phyloP scores from a whole-genome alignment of 37 sponge, comb jelly and placozoan genomes.

The Eunapius fragilis region DNA sequence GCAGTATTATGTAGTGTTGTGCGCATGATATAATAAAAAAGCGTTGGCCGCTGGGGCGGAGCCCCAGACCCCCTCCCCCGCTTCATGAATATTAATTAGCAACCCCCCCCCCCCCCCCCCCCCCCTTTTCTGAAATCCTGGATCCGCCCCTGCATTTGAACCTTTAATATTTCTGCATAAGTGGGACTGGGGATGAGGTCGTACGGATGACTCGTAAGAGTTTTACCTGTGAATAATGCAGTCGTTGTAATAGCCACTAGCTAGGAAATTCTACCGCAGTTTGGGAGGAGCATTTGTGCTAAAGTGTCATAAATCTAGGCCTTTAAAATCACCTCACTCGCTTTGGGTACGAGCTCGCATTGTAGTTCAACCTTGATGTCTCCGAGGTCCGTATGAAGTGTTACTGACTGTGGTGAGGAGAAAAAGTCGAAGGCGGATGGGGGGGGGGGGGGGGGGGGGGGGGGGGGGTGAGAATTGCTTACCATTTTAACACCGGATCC shows the following conservation, averaged over 20 bases:
- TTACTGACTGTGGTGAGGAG: conserved; percentile 83
- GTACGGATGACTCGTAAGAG: neutral
- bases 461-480: neutral
- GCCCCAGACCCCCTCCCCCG: no score
- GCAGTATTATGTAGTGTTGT: no score
- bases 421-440: neutral
- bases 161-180: conserved; percentile 81
- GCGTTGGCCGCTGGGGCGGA: no score
- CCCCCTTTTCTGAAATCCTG: no score
- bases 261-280: conserved; percentile 90
- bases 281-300: neutral
- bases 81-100: no score
- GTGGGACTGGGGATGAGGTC: no score
- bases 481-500: no score
- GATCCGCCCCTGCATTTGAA: no score
- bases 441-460: no score
- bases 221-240: conserved; percentile 86
- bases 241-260: conserved; percentile 97
- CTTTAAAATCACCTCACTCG: conserved; percentile 78
- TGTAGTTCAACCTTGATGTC: conserved; percentile 95
- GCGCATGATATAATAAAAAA: no score
- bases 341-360: conserved; percentile 89
- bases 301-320: neutral
- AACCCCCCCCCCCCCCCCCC: no score
- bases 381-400: conserved; percentile 97